A percentile compares a stretch with the other conserved stretches of the same genome.
phyloP scores from a whole-genome alignment of 2,888 invertebrate genomes.

The Hetaerina titia region DNA sequence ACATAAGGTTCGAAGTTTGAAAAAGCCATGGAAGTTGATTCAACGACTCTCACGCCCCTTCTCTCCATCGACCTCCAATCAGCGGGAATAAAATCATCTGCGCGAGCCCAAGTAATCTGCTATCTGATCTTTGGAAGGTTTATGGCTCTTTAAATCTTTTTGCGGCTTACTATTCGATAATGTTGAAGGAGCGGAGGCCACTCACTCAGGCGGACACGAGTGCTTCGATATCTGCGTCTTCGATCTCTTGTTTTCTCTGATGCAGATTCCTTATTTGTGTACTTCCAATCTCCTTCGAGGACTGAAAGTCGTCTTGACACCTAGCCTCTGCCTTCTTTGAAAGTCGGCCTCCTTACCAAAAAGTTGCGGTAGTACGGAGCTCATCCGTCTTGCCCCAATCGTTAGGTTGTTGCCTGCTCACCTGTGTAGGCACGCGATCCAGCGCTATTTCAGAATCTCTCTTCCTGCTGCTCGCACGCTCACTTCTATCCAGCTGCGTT shows the following conservation, averaged over 20 bases:
- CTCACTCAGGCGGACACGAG: neutral
- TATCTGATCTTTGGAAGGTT: neutral
- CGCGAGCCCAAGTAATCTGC: neutral
- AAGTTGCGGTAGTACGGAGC: no score
- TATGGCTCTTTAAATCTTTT: neutral
- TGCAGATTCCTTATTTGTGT: slow-evolving; percentile 15
- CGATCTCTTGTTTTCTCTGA: neutral
- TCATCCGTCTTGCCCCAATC: no score
- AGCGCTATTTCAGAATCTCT: no score
- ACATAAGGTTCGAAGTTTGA: neutral
- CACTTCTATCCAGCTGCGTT: no score
- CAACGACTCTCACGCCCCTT: neutral
- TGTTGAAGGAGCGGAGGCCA: neutral
- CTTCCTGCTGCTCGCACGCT: no score
- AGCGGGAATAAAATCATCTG: neutral
- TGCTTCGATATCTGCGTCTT: neutral
- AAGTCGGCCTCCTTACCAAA: no score
- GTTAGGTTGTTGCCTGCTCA: no score
- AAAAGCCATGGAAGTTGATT: neutral
- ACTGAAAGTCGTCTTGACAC: neutral
- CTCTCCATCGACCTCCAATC: neutral
- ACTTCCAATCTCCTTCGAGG: neutral
- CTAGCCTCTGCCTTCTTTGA: neutral
- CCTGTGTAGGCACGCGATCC: no score
- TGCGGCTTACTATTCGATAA: neutral